Conservation (phyloP, 2,888 invertebrate genomes). For the Tribolium freemani region DNA sequence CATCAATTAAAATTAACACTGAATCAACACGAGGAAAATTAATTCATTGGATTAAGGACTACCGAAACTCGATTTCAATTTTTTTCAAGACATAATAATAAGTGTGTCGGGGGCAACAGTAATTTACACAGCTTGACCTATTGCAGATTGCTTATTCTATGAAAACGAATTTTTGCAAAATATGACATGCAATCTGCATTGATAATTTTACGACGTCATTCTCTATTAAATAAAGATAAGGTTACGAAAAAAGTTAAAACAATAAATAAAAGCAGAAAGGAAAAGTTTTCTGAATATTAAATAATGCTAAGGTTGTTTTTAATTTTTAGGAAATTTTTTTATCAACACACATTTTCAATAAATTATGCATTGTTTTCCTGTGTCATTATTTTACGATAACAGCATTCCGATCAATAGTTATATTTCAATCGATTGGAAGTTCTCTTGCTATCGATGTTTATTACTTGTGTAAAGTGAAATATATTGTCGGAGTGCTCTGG, state of each 20-base stretch:
- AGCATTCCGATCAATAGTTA: too few relatives aligned
- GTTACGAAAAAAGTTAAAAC: neutral
- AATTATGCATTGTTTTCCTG: too few relatives aligned
- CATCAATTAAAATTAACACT: conserved; percentile 25
- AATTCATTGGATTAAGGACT: neutral
- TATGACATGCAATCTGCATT: neutral
- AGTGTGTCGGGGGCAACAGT: neutral
- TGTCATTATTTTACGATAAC: too few relatives aligned
- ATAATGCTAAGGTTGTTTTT: neutral
- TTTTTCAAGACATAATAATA: neutral
- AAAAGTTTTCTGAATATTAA: neutral
- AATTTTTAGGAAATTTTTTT: too few relatives aligned
- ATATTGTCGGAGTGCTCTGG: too few relatives aligned
- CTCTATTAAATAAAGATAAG: too few relatives aligned
- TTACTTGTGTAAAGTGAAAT: too few relatives aligned
- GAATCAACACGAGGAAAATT: neutral
- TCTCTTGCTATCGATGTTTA: too few relatives aligned
- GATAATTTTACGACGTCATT: neutral
- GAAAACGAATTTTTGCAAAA: neutral
- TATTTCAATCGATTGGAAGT: too few relatives aligned
- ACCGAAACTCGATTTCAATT: too few relatives aligned
- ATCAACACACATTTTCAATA: too few relatives aligned
- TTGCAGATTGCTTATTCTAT: neutral
- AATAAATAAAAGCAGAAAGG: neutral
- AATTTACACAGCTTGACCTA: neutral